Evolutionary conservation across 1,140 invertebrate genomes (phyloP).

Genomic region (Sogatella furcifera): DNA sequence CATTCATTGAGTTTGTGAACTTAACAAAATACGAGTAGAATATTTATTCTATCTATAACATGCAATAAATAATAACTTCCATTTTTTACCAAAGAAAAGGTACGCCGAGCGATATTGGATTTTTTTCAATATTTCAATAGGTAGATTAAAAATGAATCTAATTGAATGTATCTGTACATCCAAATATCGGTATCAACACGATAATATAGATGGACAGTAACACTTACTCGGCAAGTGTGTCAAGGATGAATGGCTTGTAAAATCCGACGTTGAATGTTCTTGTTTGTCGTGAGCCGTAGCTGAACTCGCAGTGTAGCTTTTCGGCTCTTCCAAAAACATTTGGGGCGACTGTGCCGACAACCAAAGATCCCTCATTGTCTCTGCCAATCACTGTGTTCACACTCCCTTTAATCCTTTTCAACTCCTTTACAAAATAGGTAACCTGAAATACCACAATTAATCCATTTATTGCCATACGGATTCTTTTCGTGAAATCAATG

Average conservation of each 20-base stretch:
- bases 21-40: too few relatives aligned
- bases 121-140: too few relatives aligned
- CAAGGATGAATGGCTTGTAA: conserved; percentile 58
- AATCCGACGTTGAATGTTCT: conserved; percentile 60
- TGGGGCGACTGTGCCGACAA: conserved; percentile 55
- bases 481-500: too few relatives aligned
- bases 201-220: too few relatives aligned
- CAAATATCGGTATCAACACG: too few relatives aligned
- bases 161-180: too few relatives aligned
- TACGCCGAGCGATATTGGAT: too few relatives aligned
- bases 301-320: conserved; percentile 59
- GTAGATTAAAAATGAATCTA: too few relatives aligned
- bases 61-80: too few relatives aligned
- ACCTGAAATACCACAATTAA: conserved; percentile 40
- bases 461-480: background rate
- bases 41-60: too few relatives aligned
- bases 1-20: too few relatives aligned
- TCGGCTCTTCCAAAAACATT: conserved; percentile 78
- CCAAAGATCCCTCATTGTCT: conserved; percentile 76
- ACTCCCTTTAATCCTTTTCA: conserved; percentile 60
- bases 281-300: conserved; percentile 56
- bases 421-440: conserved; percentile 69
- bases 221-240: conserved; percentile 42
- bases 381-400: conserved; percentile 72
- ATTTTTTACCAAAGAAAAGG: too few relatives aligned